Base-by-base conservation (phyloP, 2,113 vertebrate species). In the Poeciliopsis occidentalis region DNA sequence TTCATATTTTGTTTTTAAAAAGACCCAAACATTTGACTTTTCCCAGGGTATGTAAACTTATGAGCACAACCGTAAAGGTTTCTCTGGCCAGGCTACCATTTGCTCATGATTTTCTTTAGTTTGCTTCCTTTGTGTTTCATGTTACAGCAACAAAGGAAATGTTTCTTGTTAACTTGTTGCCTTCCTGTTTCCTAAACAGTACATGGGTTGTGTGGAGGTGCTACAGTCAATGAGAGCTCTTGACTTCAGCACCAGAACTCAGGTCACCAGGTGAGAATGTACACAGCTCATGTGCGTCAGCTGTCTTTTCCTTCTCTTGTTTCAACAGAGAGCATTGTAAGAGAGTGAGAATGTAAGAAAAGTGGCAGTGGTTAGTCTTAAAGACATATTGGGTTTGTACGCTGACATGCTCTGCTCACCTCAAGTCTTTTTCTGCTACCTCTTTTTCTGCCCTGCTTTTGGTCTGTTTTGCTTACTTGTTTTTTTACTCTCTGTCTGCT, bases 141-240 rank as follows among this genome's bases (percentile, higher is more conserved):
- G 57, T 54, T 67, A 64, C 64, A 10, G 60, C 17, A 26, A 37
- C 86, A 73, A 69, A 79, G 78, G 82, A 92, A 89, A 76, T 90
- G 80, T 82, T 31, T 54, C 57, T 60, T 26, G 12, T 67, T 85
- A 82, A 76, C 69, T 72, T 85, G 71, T 89, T 65, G 63, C 47
- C 69, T 93, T 89, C 81, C 86, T 89, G 85, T 88, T 91, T 91
- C 69, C 87, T 79, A 70, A 65, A 61, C 89, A 95, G 92, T 94
- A 95, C 91, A 99, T 98, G 98, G 98, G 98, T 41, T 99, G 98
- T 0, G 97, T 99, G 81, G 97, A 99, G 87, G 97, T 99, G 22
- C 95, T 98, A 7, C 97, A 98, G 93, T 99, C 97, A 1, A 99
- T 99, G 98, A 95, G 98, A 68, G 97, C 97, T 12, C 90, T 99